These are phyloP conservation scores for Enteromius unitaeniatus DNA, from an alignment of 2,797 vertebrate species.

Conservation along the genomic window DNA sequence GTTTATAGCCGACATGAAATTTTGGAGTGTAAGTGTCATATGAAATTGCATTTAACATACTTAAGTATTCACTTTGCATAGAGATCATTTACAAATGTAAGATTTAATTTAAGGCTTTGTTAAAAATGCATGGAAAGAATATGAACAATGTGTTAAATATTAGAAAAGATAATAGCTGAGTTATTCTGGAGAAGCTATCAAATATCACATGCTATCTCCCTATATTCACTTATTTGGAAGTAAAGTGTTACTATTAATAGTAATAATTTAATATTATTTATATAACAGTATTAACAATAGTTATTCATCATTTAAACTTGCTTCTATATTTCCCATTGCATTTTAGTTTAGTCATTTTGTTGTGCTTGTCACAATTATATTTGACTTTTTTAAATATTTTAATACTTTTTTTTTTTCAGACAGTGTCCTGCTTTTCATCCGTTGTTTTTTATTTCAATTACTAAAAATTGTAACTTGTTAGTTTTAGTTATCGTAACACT, in stretches of 20 bases:
- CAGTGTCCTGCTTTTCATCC: neutral
- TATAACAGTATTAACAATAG: no score
- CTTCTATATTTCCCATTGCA: no score
- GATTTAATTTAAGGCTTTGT: neutral
- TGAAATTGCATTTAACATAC: neutral
- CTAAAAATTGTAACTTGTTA: neutral
- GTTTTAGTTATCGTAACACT: neutral
- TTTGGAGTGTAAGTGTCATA: neutral
- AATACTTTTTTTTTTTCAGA: neutral
- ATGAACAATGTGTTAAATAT: neutral
- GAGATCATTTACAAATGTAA: neutral
- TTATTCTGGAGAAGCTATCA: no score
- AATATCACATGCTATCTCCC: no score
- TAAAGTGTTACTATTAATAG: no score
- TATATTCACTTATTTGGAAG: no score
- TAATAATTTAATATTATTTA: no score
- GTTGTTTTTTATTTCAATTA: neutral
- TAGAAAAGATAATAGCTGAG: no score
- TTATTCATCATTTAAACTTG: no score
- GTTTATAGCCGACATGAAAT: neutral
- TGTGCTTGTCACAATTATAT: neutral
- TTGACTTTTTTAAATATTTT: neutral
- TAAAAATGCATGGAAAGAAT: neutral
- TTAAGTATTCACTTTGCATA: neutral
- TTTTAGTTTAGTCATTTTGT: neutral